Percentiles rank a stretch among this genome's conserved stretches.
Evolutionary conservation across 2,113 vertebrate species (phyloP).

Genomic region (Tenebrosternarchus preto): DNA sequence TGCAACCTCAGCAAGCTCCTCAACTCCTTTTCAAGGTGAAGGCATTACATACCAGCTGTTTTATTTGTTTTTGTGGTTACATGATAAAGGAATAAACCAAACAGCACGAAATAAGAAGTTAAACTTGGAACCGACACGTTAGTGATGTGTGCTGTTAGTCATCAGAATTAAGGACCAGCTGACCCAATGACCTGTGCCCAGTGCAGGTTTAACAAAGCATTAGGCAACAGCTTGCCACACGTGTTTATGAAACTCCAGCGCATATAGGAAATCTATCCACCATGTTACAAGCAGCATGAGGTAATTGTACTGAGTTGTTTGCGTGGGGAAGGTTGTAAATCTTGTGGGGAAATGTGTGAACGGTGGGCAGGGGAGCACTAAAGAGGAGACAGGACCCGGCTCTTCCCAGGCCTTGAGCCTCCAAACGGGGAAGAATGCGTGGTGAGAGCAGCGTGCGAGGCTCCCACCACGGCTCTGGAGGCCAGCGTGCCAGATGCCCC

Average conservation of each 20-base stretch:
- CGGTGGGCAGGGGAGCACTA: neutral
- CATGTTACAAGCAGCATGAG: neutral
- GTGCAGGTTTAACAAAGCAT: no score
- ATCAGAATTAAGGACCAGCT: no score
- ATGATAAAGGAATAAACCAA: neutral
- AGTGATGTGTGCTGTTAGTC: neutral
- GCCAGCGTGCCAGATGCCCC: neutral
- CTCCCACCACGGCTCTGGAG: conserved; percentile 6
- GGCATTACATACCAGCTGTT: neutral
- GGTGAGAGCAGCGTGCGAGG: conserved; percentile 10
- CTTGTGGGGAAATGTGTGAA: conserved; percentile 15
- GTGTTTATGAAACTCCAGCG: neutral
- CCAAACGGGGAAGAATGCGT: conserved; percentile 43
- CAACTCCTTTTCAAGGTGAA: neutral
- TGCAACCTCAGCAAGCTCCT: neutral
- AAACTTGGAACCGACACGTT: neutral
- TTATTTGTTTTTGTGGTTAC: no score
- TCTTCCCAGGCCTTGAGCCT: conserved; percentile 45
- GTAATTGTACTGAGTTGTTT: neutral
- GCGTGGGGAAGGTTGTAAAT: conserved; percentile 23
- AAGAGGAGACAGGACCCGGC: conserved; percentile 40
- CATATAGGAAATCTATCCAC: neutral
- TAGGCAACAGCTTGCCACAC: neutral
- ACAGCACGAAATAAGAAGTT: neutral
- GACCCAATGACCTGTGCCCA: no score